Evolutionary conservation across 1,140 invertebrate genomes (phyloP).

Genomic region (Neocloeon triangulifer): DNA sequence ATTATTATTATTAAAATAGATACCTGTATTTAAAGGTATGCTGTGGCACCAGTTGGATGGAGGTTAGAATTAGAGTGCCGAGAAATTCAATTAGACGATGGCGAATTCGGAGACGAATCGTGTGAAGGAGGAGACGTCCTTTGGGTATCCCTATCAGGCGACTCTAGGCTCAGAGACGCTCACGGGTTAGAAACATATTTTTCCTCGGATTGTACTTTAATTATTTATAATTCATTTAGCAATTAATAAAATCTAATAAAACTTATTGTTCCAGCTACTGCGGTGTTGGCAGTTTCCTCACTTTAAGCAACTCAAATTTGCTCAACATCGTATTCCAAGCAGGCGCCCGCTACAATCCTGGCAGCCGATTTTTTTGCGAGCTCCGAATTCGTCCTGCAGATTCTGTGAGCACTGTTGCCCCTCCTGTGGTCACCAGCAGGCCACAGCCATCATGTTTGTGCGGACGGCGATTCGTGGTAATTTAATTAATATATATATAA

Average conservation of each 20-base stretch:
- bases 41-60: neutral
- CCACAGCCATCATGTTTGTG: slow-evolving; percentile 20
- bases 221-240: no score
- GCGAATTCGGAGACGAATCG: slow-evolving; percentile 18
- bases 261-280: no score
- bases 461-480: slow-evolving; percentile 28
- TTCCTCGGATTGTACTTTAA: no score
- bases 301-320: slow-evolving; percentile 18
- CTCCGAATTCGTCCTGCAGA: no score
- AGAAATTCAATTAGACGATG: slow-evolving; percentile 2
- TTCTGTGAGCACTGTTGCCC: no score
- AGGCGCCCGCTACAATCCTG: slow-evolving; percentile 12
- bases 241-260: no score
- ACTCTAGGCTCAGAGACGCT: slow-evolving; percentile 16
- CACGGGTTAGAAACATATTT: no score
- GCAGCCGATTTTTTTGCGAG: slow-evolving; percentile 24
- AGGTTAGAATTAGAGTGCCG: slow-evolving; percentile 1
- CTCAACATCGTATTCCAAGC: slow-evolving; percentile 21
- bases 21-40: neutral
- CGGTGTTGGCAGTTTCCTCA: slow-evolving; percentile 19
- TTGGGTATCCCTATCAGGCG: slow-evolving; percentile 21
- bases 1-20: no score
- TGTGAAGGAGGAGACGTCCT: slow-evolving; percentile 20
- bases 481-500: no score
- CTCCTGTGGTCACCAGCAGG: slow-evolving; percentile 11